Evolutionary conservation across 2,888 invertebrate species (phyloP).

Genomic region (Tholera decimalis): DNA sequence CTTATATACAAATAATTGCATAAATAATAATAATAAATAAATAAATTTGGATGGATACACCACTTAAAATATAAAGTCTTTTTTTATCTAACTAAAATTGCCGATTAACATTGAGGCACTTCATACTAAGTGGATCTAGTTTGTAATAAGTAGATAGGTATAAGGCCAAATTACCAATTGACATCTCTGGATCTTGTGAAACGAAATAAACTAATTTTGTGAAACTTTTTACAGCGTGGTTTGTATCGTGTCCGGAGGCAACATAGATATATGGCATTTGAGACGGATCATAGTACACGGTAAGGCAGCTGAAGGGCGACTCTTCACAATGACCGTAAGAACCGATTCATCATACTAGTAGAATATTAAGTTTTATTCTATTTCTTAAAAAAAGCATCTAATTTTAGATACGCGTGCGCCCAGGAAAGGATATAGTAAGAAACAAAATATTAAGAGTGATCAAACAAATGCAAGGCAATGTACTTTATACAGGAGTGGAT

Average conservation of each 20-base stretch:
- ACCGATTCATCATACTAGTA: background rate
- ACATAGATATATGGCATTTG: slow-evolving; percentile 67
- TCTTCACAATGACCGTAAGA: slow-evolving; percentile 72
- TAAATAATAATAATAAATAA: no score
- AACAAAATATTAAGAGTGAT: slow-evolving; percentile 69
- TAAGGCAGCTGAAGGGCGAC: slow-evolving; percentile 72
- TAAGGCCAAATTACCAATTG: no score
- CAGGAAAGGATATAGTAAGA: slow-evolving; percentile 44
- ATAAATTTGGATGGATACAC: no score
- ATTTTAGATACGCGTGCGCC: slow-evolving; percentile 63
- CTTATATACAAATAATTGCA: no score
- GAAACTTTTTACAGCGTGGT: slow-evolving; percentile 73
- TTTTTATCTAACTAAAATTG: no score
- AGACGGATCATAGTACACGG: slow-evolving; percentile 70
- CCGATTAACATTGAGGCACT: no score
- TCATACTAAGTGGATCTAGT: no score
- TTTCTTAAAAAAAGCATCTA: background rate
- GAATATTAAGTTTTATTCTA: background rate
- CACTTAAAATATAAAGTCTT: no score
- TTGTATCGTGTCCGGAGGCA: slow-evolving; percentile 77
- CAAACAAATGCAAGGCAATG: slow-evolving; percentile 68
- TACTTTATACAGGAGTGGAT: slow-evolving; percentile 63
- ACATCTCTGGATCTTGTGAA: no score
- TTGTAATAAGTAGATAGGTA: no score
- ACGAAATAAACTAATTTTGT: background rate